These are phyloP conservation scores for Oxycera nigricornis DNA, from an alignment of 2,888 invertebrate species.

Conservation along the genomic window DNA sequence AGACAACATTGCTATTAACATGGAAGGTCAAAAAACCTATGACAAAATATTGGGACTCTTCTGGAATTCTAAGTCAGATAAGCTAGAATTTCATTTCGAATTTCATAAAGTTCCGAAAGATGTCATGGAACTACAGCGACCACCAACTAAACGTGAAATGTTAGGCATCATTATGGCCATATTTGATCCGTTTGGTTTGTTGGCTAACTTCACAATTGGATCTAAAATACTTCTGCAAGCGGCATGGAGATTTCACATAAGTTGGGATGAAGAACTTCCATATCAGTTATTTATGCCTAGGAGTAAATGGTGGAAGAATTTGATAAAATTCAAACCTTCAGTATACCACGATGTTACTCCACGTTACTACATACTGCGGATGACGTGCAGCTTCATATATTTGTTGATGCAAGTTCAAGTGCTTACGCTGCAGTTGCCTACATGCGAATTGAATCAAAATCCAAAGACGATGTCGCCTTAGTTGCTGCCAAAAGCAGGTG, in stretches of 20 bases:
- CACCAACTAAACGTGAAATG: conserved; percentile 49
- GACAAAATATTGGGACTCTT: conserved; percentile 46
- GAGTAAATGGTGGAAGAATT: conserved; percentile 9
- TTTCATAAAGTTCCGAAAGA: conserved; percentile 38
- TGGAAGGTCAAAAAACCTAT: not conserved
- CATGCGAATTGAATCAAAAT: not conserved
- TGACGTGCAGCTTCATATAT: not conserved
- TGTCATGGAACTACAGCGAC: conserved; percentile 33
- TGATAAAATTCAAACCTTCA: not conserved
- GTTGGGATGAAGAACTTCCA: not conserved
- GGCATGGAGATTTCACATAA: not conserved
- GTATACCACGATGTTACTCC: not conserved
- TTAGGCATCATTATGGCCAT: conserved; percentile 48
- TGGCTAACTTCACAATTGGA: not conserved
- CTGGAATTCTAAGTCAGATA: conserved; percentile 45
- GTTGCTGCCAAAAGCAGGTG: not conserved
- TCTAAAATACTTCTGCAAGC: not conserved
- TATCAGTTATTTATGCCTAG: not conserved
- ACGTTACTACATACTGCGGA: not conserved
- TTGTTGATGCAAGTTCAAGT: not conserved
- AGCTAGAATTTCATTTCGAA: conserved; percentile 45
- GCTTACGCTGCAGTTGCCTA: conserved; percentile 1
- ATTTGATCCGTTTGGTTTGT: not conserved
- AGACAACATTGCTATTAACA: not conserved
- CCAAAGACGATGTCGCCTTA: not conserved